Percentiles rank a stretch among this genome's conserved stretches.
These are phyloP conservation scores for Drymonia ruficornis DNA, from an alignment of 2,888 invertebrate genomes.

Conservation along the genomic window DNA sequence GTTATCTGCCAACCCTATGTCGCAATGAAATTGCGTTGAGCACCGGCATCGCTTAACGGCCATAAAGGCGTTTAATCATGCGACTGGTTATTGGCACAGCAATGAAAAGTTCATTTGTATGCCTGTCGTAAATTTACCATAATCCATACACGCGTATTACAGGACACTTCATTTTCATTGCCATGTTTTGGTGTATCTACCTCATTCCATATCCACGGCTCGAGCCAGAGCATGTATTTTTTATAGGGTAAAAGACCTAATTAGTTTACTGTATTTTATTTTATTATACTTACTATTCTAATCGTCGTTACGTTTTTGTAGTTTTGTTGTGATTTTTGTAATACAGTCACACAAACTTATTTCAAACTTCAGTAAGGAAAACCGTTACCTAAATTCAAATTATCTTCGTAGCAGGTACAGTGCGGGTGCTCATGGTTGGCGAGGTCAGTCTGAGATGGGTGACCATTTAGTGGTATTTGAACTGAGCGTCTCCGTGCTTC, in stretches of 20 bases:
- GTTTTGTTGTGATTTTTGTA: too few species aligned
- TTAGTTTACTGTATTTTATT: neutral
- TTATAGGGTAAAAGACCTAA: neutral
- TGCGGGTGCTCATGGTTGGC: too few species aligned
- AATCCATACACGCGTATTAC: slow-evolving; percentile 3
- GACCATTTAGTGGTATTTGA: too few species aligned
- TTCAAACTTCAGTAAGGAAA: too few species aligned
- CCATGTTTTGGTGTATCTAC: neutral
- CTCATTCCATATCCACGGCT: neutral
- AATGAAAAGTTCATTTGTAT: slow-evolving; percentile 43
- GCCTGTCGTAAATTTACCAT: slow-evolving; percentile 7
- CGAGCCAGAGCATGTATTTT: neutral
- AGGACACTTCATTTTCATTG: neutral
- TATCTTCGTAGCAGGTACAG: too few species aligned
- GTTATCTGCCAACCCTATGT: slow-evolving; percentile 48
- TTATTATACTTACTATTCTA: too few species aligned
- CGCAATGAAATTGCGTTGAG: slow-evolving; percentile 51
- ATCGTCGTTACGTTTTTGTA: too few species aligned
- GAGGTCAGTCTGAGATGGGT: too few species aligned
- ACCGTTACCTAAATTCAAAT: too few species aligned
- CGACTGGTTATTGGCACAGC: slow-evolving; percentile 37
- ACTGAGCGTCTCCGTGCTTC: too few species aligned
- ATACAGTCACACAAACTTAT: too few species aligned
- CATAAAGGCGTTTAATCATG: slow-evolving; percentile 68
- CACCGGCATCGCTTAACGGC: slow-evolving; percentile 64